Evolutionary conservation across 1,140 invertebrate genomes (phyloP).

Genomic region (Heliconius eleuchia): DNA sequence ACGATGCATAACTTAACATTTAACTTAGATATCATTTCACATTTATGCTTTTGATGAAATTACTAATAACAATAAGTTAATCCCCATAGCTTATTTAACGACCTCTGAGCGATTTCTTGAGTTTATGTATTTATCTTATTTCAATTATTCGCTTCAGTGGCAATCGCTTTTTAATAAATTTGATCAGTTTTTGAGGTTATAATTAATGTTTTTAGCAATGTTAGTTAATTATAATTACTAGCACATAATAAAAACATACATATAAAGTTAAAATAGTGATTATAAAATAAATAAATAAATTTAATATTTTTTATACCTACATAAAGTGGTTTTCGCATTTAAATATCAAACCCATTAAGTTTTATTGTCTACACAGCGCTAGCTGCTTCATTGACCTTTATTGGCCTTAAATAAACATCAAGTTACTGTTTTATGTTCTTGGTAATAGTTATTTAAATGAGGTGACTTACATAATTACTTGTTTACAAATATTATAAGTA

Average conservation of each 20-base stretch:
- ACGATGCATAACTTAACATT: too few species aligned
- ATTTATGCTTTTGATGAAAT: too few species aligned
- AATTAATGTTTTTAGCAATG: neutral
- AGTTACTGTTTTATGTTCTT: slow-evolving; percentile 34
- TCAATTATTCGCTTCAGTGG: too few species aligned
- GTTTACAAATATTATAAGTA: neutral
- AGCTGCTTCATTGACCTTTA: slow-evolving; percentile 38
- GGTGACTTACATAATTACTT: slow-evolving; percentile 25
- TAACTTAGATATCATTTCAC: too few species aligned
- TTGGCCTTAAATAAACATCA: slow-evolving; percentile 38
- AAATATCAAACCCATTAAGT: slow-evolving; percentile 40
- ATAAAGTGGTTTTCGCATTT: slow-evolving; percentile 31
- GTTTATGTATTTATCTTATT: slow-evolving; percentile 13
- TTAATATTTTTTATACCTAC: neutral
- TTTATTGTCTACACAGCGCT: slow-evolving; percentile 36
- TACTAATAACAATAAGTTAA: slow-evolving; percentile 14
- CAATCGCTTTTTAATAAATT: too few species aligned
- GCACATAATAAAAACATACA: too few species aligned
- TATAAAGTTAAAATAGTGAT: too few species aligned
- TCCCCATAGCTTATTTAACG: slow-evolving; percentile 3
- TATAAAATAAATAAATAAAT: too few species aligned
- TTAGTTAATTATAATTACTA: too few species aligned
- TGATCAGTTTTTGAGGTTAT: neutral
- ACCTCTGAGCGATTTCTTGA: slow-evolving; percentile 10
- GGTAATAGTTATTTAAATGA: slow-evolving; percentile 34